These are phyloP conservation scores for Dendrocincla fuliginosa DNA, from an alignment of 2,797 vertebrate genomes.

Conservation along the genomic window DNA sequence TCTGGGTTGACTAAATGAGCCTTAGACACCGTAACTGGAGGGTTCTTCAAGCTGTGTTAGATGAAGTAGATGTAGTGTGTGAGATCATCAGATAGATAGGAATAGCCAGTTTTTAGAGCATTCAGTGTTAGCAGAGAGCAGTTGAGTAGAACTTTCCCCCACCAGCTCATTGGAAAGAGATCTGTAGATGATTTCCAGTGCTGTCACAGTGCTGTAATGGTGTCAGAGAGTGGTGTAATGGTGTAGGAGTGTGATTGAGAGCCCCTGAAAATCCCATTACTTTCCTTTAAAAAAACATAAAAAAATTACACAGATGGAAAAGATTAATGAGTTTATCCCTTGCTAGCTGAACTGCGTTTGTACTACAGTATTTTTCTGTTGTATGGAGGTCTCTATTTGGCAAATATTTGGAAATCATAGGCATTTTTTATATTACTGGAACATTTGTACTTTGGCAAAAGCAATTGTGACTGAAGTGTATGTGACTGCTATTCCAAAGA, in stretches of 20 bases:
- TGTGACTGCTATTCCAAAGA: not conserved
- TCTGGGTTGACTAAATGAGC: not conserved
- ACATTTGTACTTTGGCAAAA: not conserved
- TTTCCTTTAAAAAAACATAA: not conserved
- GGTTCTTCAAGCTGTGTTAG: not conserved
- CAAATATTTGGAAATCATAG: not conserved
- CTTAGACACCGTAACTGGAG: not conserved
- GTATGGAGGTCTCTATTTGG: not conserved
- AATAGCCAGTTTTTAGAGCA: not conserved
- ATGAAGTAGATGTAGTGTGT: not conserved
- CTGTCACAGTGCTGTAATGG: not conserved
- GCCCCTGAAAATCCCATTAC: not conserved
- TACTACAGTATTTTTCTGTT: not conserved
- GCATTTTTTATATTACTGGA: not conserved
- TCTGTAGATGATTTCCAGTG: not conserved
- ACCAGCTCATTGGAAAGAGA: not conserved
- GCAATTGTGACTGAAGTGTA: not conserved
- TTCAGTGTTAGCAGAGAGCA: not conserved
- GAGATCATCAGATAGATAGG: not conserved
- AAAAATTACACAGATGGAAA: not conserved
- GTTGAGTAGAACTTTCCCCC: not conserved
- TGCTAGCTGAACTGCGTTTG: not conserved
- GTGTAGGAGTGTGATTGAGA: not conserved
- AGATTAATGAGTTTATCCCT: conserved; percentile 1
- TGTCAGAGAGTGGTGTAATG: not conserved